Evolutionary conservation across 2,888 invertebrate genomes (phyloP).

Genomic region (Spodoptera exigua): DNA sequence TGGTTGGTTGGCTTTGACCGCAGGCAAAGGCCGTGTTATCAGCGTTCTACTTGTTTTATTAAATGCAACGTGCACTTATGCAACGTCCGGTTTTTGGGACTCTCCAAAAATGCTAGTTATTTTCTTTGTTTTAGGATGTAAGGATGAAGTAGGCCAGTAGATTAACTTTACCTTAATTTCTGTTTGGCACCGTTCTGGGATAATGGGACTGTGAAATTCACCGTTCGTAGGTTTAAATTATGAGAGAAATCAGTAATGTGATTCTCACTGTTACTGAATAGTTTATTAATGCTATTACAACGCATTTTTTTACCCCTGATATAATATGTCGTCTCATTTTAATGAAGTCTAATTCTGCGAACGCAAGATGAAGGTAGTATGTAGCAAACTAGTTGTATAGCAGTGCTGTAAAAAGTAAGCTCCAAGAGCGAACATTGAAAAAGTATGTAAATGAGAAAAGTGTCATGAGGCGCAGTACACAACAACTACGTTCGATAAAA

Average conservation of each 20-base stretch:
- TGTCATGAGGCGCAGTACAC: constrained; percentile 4
- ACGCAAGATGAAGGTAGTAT: constrained; percentile 28
- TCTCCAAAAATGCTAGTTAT: constrained; percentile 21
- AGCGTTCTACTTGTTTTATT: constrained; percentile 53
- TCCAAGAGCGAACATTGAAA: constrained; percentile 11
- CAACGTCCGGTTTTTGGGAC: constrained; percentile 23
- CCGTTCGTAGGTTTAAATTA: too few species aligned
- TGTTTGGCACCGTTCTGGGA: constrained; percentile 16
- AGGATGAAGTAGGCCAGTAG: constrained; percentile 16
- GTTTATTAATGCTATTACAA: constrained; percentile 9
- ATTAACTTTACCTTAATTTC: constrained; percentile 25
- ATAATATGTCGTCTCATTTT: constrained; percentile 24
- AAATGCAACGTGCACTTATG: constrained; percentile 48
- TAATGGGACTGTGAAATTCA: constrained; percentile 26
- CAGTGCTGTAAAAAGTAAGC: constrained; percentile 22
- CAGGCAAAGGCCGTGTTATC: constrained; percentile 56
- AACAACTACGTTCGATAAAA: constrained; percentile 20
- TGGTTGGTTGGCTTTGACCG: constrained; percentile 54
- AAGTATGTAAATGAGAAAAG: constrained; percentile 19
- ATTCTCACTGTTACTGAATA: constrained; percentile 4
- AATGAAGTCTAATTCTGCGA: constrained; percentile 31
- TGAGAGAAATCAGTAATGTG: neutral
- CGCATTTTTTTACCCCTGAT: constrained; percentile 13
- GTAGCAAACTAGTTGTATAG: constrained; percentile 16
- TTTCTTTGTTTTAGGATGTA: constrained; percentile 22